phyloP scores from a whole-genome alignment of 2,888 invertebrate species.

The Steinernema scapterisci region DNA sequence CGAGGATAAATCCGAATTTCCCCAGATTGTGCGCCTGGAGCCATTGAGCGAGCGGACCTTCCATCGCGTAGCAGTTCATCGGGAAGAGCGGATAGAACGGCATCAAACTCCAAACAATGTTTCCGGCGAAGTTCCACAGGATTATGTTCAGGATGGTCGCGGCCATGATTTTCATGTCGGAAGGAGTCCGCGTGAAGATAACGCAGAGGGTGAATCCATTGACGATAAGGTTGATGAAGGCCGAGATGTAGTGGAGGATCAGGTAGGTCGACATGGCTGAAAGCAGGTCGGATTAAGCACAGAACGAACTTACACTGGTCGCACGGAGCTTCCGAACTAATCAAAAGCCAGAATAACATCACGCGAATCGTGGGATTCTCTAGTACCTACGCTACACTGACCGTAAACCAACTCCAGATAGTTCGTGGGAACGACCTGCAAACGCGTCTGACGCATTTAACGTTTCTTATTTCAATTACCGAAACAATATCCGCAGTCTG shows the following conservation, averaged over 20 bases:
- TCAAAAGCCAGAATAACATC: too few species aligned
- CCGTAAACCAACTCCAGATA: too few species aligned
- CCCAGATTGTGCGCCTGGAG: background rate
- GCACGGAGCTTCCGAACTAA: too few species aligned
- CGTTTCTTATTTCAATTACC: too few species aligned
- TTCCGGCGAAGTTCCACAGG: conserved; percentile 14
- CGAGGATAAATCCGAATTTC: background rate
- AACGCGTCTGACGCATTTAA: too few species aligned
- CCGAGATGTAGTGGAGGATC: background rate
- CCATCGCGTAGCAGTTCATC: background rate
- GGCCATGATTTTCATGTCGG: background rate
- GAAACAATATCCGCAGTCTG: too few species aligned
- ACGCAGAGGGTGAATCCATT: background rate
- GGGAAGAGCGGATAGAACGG: conserved; percentile 1
- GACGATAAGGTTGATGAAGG: background rate
- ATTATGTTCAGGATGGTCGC: background rate
- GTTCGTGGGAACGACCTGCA: too few species aligned
- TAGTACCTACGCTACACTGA: too few species aligned
- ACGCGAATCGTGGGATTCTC: too few species aligned
- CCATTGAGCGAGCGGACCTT: background rate
- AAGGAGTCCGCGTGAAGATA: background rate
- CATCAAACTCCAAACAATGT: background rate
- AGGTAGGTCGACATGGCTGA: conserved; percentile 1
- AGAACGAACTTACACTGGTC: too few species aligned
- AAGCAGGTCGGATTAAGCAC: background rate